phyloP scores from a whole-genome alignment of 2,113 vertebrate species.

The Limanda limanda region DNA sequence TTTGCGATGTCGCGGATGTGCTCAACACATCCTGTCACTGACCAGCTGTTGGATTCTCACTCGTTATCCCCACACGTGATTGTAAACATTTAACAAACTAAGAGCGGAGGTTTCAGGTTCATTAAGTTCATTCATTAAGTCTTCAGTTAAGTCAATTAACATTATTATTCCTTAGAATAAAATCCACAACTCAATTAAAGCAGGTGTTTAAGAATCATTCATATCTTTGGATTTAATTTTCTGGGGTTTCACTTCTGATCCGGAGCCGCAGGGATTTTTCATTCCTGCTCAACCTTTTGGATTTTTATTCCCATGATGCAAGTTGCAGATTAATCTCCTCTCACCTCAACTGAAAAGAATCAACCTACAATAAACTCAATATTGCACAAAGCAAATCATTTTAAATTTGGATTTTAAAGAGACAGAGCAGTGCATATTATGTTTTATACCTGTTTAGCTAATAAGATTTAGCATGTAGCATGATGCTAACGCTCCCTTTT shows the following conservation, averaged over 20 bases:
- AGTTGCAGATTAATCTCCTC: constrained; percentile 39
- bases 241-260: constrained; percentile 19
- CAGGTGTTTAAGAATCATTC: constrained; percentile 3
- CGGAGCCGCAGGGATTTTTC: constrained; percentile 26
- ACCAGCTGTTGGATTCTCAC: not conserved
- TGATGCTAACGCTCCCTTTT: constrained; percentile 2
- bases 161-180: constrained; percentile 20
- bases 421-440: constrained; percentile 26
- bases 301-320: constrained; percentile 32
- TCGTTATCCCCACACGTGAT: constrained; percentile 13
- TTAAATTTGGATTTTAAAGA: constrained; percentile 13
- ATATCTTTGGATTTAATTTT: not conserved
- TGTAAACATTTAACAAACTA: constrained; percentile 25
- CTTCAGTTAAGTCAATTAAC: constrained; percentile 3
- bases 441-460: constrained; percentile 2
- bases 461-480: not conserved
- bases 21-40: constrained; percentile 76
- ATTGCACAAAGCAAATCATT: constrained; percentile 66
- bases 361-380: constrained; percentile 25
- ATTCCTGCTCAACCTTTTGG: constrained; percentile 32
- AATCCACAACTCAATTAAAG: constrained; percentile 9
- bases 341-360: constrained; percentile 45
- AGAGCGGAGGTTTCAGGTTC: not conserved
- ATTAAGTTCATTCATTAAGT: constrained; percentile 22
- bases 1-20: constrained; percentile 63